Conservation (phyloP, 2,113 vertebrate genomes). For the Aythya baeri region DNA sequence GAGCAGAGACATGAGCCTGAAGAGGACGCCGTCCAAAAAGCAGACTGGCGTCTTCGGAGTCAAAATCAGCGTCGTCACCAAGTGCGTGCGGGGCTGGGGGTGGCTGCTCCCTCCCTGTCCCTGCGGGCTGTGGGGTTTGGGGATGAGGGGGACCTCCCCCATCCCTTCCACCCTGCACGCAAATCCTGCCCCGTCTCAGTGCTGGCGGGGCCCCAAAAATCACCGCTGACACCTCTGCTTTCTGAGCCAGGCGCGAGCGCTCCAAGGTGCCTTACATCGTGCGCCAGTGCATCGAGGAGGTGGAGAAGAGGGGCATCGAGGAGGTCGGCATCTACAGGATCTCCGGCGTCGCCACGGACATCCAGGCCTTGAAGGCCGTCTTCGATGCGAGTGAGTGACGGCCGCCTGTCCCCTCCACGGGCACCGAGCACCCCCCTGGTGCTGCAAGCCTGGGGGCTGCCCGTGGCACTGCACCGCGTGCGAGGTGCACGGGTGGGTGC, state of each 20-base stretch:
- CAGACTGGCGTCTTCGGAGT: conserved; percentile 98
- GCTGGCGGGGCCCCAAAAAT: not conserved
- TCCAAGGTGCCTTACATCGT: conserved; percentile 99
- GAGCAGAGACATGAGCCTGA: conserved; percentile 96
- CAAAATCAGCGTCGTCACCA: conserved; percentile 97
- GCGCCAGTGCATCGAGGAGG: conserved; percentile 97
- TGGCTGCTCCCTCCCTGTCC: rapidly evolving
- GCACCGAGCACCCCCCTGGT: rapidly evolving
- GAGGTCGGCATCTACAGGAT: conserved; percentile 99
- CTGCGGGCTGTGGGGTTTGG: not conserved
- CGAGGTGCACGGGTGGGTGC: not conserved
- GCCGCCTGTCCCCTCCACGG: rapidly evolving
- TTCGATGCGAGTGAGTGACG: conserved; percentile 92
- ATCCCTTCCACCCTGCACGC: not conserved
- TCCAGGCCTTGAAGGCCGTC: conserved; percentile 93
- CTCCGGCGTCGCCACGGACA: conserved; percentile 97
- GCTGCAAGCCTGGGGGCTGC: not conserved
- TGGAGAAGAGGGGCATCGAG: conserved; percentile 97
- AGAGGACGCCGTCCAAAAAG: conserved; percentile 97
- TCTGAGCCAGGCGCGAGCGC: conserved; percentile 87
- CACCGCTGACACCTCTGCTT: not conserved
- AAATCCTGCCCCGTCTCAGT: not conserved
- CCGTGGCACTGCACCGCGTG: not conserved
- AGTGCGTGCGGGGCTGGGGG: conserved; percentile 74
- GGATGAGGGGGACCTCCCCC: not conserved